Percentiles rank a stretch among this genome's conserved stretches.
Conservation (phyloP, 2,888 invertebrate genomes). For the Nyleta sp. region DNA sequence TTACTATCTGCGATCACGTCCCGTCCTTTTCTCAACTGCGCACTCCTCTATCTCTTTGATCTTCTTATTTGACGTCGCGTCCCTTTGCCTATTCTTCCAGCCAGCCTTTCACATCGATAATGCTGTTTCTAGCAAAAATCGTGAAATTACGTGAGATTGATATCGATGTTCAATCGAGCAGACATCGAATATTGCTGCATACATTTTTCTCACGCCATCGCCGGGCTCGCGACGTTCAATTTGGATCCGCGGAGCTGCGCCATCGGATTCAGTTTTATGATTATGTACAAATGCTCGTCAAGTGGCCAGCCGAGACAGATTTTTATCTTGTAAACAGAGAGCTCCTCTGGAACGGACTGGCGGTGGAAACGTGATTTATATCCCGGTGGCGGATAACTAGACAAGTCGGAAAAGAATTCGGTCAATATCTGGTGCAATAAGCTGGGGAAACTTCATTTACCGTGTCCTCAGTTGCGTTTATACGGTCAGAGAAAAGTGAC, state of each 20-base stretch:
- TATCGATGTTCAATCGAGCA: conserved; percentile 46
- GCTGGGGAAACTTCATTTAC: no score
- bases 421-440: no score
- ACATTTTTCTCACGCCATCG: conserved; percentile 33
- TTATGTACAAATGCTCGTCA: conserved; percentile 16
- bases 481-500: no score
- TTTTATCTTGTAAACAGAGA: neutral
- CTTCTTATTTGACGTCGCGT: conserved; percentile 50
- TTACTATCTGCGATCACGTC: conserved; percentile 58
- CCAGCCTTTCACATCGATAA: conserved; percentile 50
- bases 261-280: conserved; percentile 22
- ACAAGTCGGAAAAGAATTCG: no score
- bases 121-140: conserved; percentile 51
- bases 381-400: no score
- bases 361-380: no score
- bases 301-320: conserved; percentile 13
- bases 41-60: conserved; percentile 58
- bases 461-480: no score
- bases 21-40: conserved; percentile 54
- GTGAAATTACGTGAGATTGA: conserved; percentile 48
- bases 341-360: no score
- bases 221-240: conserved; percentile 22
- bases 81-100: conserved; percentile 54
- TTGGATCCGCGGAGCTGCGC: conserved; percentile 6
- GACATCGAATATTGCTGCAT: conserved; percentile 41